phyloP scores from a whole-genome alignment of 2,888 invertebrate genomes.

The Sinotaia quadrata region DNA sequence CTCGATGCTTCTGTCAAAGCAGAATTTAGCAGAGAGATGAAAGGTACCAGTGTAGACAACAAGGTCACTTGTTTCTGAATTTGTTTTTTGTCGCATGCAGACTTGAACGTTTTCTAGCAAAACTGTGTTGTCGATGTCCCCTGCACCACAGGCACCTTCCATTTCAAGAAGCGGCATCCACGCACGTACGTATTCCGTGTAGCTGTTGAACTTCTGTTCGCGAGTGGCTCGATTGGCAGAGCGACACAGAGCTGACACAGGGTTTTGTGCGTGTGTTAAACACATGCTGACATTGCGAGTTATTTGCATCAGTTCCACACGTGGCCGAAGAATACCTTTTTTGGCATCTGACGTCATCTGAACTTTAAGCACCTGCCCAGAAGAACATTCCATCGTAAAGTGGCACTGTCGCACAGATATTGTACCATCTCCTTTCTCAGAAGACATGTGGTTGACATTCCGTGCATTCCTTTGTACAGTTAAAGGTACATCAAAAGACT shows the following conservation, averaged over 20 bases:
- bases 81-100: background rate
- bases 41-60: background rate
- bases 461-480: background rate
- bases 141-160: slow-evolving; percentile 45
- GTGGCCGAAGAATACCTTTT: slow-evolving; percentile 35
- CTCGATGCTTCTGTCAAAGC: slow-evolving; percentile 13
- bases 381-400: slow-evolving; percentile 32
- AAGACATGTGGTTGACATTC: slow-evolving; percentile 1
- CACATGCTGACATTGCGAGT: slow-evolving; percentile 39
- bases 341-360: slow-evolving; percentile 37
- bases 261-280: slow-evolving; percentile 38
- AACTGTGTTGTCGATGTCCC: background rate
- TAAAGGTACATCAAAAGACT: background rate
- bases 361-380: slow-evolving; percentile 36
- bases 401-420: slow-evolving; percentile 1
- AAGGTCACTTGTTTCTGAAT: background rate
- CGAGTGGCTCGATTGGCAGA: slow-evolving; percentile 38
- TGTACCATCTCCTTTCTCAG: background rate
- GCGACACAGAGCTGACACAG: slow-evolving; percentile 35
- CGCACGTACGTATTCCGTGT: slow-evolving; percentile 9
- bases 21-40: slow-evolving; percentile 7
- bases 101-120: slow-evolving; percentile 7
- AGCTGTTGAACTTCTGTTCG: background rate
- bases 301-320: slow-evolving; percentile 33
- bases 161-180: slow-evolving; percentile 51